Base-by-base conservation (phyloP, 2,888 invertebrate genomes). In the Eledone cirrhosa region DNA sequence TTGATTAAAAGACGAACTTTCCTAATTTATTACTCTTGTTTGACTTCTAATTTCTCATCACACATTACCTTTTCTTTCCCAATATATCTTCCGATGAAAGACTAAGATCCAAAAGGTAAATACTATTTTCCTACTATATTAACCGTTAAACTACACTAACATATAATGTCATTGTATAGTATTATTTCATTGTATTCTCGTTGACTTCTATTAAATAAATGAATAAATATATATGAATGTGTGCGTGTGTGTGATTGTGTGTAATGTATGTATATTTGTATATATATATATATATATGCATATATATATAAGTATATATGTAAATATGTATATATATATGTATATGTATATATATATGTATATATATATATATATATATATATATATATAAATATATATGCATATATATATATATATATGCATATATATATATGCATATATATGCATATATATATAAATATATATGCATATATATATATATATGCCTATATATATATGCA, bases 301-400 rank as follows among this genome's bases (percentile, higher is more conserved):
- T 59, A 59, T 59, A 59, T 59, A 59, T 59, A 59, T 59, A 59
- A n/a, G 24, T 59, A 59, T 59, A 59, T 59, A 59, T 59, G 24
- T 59, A 59, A 7, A 59, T 16, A 59, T 16, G 2, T 2, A 59
- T 16, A 63, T 63, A 63, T 63, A 19, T 63, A 63, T 59, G 11
- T 63, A 63, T 63, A 1, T 63, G 27, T 19, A 63, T 19, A 16
- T 63, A 16, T 63, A 1, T 19, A 16, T 63, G 22, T 19, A 16
- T 63, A 16, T 19, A 16, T 63, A 16, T 19, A 16, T 63, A 22
- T 63, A 22, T 63, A n/a, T 22, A 2, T 22, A 3, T 3, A 53
- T 5, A n/a, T 4, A n/a, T 22, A 3, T 16, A 63, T 16, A 22
- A 8, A 19, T 19, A 63, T 19, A 63, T 1, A 19, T 19, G 11